phyloP scores from a whole-genome alignment of 2,888 invertebrate genomes.

The Agelastica alni region DNA sequence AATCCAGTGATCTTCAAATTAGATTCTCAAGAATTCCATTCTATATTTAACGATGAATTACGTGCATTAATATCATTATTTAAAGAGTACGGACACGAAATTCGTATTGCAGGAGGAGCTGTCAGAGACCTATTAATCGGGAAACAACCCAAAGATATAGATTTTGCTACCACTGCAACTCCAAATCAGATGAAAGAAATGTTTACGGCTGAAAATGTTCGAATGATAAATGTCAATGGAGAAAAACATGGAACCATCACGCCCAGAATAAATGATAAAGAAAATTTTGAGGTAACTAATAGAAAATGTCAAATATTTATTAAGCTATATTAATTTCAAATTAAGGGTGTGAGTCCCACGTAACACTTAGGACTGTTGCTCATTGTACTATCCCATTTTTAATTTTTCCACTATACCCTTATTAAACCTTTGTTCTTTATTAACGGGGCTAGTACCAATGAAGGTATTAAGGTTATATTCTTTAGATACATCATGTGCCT shows the following conservation, averaged over 20 bases:
- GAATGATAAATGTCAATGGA: conserved; percentile 91
- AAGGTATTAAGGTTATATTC: too few relatives aligned
- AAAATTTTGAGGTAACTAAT: conserved; percentile 78
- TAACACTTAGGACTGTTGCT: too few relatives aligned
- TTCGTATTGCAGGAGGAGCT: conserved; percentile 96
- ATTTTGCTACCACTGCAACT: conserved; percentile 97
- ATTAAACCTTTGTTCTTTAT: too few relatives aligned
- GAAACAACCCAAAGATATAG: conserved; percentile 84
- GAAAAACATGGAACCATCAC: conserved; percentile 97
- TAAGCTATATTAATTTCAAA: too few relatives aligned
- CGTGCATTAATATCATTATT: conserved; percentile 73
- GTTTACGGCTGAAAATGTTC: conserved; percentile 80
- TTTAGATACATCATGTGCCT: too few relatives aligned
- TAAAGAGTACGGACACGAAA: conserved; percentile 77
- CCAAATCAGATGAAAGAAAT: conserved; percentile 95
- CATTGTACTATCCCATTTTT: too few relatives aligned
- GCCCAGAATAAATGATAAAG: conserved; percentile 89
- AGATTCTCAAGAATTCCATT: conserved; percentile 73
- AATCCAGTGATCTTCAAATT: conserved; percentile 70
- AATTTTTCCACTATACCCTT: too few relatives aligned
- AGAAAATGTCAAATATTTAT: not conserved
- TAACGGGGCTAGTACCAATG: too few relatives aligned
- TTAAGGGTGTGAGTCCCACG: too few relatives aligned
- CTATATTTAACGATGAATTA: conserved; percentile 83
- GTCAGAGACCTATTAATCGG: conserved; percentile 87